These are phyloP conservation scores for Chaetops frenatus DNA, from an alignment of 2,113 vertebrate species.

Conservation along the genomic window DNA sequence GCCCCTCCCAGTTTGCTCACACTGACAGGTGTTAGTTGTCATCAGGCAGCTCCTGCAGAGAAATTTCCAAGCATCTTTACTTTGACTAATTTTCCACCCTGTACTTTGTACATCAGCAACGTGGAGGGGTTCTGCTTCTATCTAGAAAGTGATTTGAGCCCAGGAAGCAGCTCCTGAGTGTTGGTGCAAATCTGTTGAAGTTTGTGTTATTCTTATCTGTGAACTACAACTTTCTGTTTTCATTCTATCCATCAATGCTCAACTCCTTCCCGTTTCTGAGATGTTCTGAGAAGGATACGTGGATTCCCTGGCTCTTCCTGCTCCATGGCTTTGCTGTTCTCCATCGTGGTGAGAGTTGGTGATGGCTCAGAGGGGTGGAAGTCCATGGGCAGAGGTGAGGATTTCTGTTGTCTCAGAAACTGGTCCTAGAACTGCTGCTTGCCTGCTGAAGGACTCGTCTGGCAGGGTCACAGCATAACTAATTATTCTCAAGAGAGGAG, in stretches of 20 bases:
- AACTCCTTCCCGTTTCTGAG: neutral
- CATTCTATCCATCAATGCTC: accelerated
- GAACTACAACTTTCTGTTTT: neutral
- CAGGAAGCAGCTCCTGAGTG: neutral
- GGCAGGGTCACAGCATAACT: neutral
- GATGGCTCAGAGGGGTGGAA: neutral
- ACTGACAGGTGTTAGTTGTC: neutral
- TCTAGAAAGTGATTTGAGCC: neutral
- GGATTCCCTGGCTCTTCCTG: neutral
- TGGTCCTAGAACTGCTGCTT: neutral
- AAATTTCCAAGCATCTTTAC: neutral
- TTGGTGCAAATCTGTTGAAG: neutral
- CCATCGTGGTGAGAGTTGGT: accelerated
- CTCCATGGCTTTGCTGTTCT: neutral
- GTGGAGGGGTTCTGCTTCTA: neutral
- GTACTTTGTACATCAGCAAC: neutral
- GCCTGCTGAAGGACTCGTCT: neutral
- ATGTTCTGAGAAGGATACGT: neutral
- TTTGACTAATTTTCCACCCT: neutral
- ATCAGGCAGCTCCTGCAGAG: neutral
- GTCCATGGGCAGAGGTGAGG: neutral
- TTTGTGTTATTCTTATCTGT: neutral
- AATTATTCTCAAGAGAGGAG: neutral
- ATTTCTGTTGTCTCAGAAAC: neutral
- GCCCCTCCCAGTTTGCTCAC: neutral